phyloP scores from a whole-genome alignment of 2,797 vertebrate species.

The Discoglossus pictus region DNA sequence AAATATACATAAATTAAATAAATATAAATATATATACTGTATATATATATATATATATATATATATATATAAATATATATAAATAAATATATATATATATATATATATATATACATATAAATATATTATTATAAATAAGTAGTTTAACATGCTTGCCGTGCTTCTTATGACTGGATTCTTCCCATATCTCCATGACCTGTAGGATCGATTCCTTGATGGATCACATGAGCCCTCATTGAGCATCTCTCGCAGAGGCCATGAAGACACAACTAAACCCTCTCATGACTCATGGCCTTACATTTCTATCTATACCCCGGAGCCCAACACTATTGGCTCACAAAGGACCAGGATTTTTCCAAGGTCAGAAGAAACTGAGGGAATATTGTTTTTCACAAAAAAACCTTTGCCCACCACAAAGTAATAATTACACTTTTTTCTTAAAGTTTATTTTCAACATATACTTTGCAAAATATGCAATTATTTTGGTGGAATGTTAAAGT shows the following conservation, averaged over 20 bases:
- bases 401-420: too few species aligned
- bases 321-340: conserved; percentile 69
- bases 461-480: too few species aligned
- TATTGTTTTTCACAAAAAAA: conserved; percentile 31
- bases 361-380: conserved; percentile 66
- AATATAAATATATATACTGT: too few species aligned
- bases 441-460: too few species aligned
- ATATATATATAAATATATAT: too few species aligned
- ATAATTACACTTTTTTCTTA: too few species aligned
- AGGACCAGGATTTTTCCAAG: conserved; percentile 67
- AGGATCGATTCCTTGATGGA: conserved; percentile 82
- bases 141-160: conserved; percentile 40
- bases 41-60: too few species aligned
- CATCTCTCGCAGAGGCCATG: conserved; percentile 70
- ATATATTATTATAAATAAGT: too few species aligned
- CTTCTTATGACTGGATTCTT: conserved; percentile 53
- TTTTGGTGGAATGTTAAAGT: too few species aligned
- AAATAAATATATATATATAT: too few species aligned
- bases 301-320: conserved; percentile 67
- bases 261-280: conserved; percentile 79
- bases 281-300: conserved; percentile 74
- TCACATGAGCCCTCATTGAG: conserved; percentile 78
- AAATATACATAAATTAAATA: too few species aligned
- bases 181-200: conserved; percentile 60
- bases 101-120: too few species aligned